A percentile compares a stretch with the other conserved stretches of the same genome.
Conservation (phyloP, 1,140 invertebrate species). For the Bombus polaris region DNA sequence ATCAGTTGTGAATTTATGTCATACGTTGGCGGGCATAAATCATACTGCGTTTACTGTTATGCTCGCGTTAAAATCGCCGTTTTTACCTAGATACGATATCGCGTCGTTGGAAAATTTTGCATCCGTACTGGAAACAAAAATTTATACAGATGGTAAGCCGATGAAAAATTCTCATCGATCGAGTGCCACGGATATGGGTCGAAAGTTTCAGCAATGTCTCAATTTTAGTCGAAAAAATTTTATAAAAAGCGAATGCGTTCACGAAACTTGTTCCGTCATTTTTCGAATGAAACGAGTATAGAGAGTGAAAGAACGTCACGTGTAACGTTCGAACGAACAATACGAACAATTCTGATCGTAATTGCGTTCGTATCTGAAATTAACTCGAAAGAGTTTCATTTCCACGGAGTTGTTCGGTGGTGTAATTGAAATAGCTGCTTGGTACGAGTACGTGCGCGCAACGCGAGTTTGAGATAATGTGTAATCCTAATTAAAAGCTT, state of each 20-base stretch:
- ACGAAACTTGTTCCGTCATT: not conserved
- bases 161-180: constrained; percentile 4
- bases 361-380: constrained; percentile 20
- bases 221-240: not conserved
- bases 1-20: constrained; percentile 34
- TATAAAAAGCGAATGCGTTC: not conserved
- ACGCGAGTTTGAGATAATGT: constrained; percentile 15
- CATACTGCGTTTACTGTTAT: constrained; percentile 6
- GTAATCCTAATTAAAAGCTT: constrained; percentile 50
- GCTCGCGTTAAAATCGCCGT: not conserved
- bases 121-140: not conserved
- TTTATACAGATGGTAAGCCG: not conserved
- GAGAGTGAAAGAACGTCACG: no score
- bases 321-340: not conserved
- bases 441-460: not conserved
- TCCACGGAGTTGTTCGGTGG: constrained; percentile 1
- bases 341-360: constrained; percentile 4
- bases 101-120: not conserved
- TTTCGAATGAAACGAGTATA: not conserved
- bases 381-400: constrained; percentile 16
- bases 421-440: constrained; percentile 25
- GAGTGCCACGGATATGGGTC: no score
- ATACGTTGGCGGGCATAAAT: constrained; percentile 17
- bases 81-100: not conserved
- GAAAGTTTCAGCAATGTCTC: not conserved